Conservation (phyloP, 2,113 vertebrate species). For the Syrmaticus mikado region DNA sequence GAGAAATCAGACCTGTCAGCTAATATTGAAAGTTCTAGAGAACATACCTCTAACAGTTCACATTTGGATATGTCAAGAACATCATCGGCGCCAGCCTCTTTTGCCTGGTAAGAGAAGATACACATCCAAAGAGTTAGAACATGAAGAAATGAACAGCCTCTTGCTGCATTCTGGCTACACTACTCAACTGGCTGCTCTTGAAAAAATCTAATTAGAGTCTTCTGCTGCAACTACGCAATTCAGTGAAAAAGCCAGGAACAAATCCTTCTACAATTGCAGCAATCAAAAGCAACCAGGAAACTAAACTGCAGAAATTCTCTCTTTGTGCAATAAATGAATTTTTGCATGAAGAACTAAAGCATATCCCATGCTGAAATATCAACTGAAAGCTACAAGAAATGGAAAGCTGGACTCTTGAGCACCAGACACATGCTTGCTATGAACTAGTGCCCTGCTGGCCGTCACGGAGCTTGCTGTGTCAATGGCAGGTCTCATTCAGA, state of each 20-base stretch:
- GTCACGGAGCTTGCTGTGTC: not conserved
- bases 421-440: not conserved
- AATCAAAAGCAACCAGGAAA: not conserved
- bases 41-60: conserved; percentile 90
- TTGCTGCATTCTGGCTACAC: not conserved
- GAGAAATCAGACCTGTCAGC: not conserved
- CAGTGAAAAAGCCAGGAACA: rapidly evolving
- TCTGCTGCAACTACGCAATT: rapidly evolving
- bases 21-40: not conserved
- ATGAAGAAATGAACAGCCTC: not conserved
- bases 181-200: not conserved
- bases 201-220: not conserved
- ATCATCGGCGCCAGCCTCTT: conserved; percentile 93
- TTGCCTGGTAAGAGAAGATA: conserved; percentile 80
- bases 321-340: not conserved
- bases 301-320: not conserved
- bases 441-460: not conserved
- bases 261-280: not conserved
- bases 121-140: not conserved
- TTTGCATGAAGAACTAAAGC: not conserved
- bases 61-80: conserved; percentile 92
- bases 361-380: not conserved
- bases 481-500: not conserved
- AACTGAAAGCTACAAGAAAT: not conserved
- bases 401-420: not conserved